Conservation (phyloP, 2,113 vertebrate species). For the Salvelinus alpinus region DNA sequence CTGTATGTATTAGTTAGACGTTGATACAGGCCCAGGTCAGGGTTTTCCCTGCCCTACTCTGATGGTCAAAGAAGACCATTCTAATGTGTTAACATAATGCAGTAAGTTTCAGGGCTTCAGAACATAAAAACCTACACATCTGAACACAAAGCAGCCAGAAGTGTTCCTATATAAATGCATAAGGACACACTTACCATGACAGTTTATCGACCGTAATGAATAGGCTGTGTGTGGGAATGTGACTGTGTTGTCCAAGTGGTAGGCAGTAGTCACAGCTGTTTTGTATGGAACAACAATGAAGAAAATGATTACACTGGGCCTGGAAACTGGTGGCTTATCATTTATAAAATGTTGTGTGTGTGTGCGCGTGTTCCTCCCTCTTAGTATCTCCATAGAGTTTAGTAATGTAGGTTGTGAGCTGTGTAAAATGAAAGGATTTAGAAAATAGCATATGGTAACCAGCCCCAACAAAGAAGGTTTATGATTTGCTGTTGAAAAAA, state of each 20-base stretch:
- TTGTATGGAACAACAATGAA: not conserved
- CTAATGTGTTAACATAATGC: not conserved
- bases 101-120: not conserved
- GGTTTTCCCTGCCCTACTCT: too few relatives aligned
- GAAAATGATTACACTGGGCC: not conserved
- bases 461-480: slow-evolving; percentile 58
- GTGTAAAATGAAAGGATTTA: slow-evolving; percentile 62
- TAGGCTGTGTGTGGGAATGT: not conserved
- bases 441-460: slow-evolving; percentile 60
- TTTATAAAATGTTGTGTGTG: slow-evolving; percentile 11
- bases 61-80: not conserved
- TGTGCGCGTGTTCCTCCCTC: not conserved
- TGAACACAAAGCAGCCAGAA: not conserved
- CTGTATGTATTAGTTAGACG: too few relatives aligned
- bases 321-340: not conserved
- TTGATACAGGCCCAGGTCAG: too few relatives aligned
- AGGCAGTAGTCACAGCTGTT: not conserved
- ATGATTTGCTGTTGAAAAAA: slow-evolving; percentile 59
- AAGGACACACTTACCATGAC: slow-evolving; percentile 1
- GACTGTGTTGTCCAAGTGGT: not conserved
- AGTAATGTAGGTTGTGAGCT: slow-evolving; percentile 64
- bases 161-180: not conserved
- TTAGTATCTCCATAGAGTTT: slow-evolving; percentile 40
- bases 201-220: not conserved
- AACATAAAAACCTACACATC: not conserved